phyloP scores from a whole-genome alignment of 2,888 invertebrate genomes.

The Anodontia alba region DNA sequence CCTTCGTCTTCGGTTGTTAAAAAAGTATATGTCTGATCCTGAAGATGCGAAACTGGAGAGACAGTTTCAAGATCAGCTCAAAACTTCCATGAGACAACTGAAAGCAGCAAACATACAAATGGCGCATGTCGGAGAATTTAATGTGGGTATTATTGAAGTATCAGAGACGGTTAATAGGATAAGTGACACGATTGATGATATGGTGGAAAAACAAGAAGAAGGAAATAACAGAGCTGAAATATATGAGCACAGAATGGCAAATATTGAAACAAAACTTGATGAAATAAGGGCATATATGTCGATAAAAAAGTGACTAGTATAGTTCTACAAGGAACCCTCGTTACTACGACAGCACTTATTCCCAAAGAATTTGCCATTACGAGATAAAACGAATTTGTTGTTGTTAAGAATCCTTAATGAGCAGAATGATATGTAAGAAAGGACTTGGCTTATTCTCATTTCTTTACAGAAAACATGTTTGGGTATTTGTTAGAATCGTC shows the following conservation, averaged over 20 bases:
- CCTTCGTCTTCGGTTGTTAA: slow-evolving; percentile 64
- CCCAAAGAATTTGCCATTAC: too few relatives aligned
- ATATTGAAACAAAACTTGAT: slow-evolving; percentile 53
- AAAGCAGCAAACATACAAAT: slow-evolving; percentile 64
- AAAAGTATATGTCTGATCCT: slow-evolving; percentile 40
- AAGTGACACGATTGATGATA: slow-evolving; percentile 32
- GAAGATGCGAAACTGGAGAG: slow-evolving; percentile 48
- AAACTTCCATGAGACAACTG: slow-evolving; percentile 67
- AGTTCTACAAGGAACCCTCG: too few relatives aligned
- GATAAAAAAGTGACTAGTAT: slow-evolving; percentile 86
- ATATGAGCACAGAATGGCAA: slow-evolving; percentile 41
- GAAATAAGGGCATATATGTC: slow-evolving; percentile 87
- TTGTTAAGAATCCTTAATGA: too few relatives aligned
- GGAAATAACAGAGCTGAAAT: slow-evolving; percentile 16
- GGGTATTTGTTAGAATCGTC: too few relatives aligned
- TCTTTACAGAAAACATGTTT: too few relatives aligned
- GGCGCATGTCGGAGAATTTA: slow-evolving; percentile 71
- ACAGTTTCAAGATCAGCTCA: slow-evolving; percentile 61
- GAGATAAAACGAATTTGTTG: too few relatives aligned
- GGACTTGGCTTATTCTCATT: too few relatives aligned
- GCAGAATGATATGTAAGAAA: too few relatives aligned
- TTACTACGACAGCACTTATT: too few relatives aligned
- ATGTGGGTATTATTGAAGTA: slow-evolving; percentile 75
- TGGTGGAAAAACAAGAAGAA: slow-evolving; percentile 32
- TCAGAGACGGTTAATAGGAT: slow-evolving; percentile 70